These are phyloP conservation scores for Lysandra coridon DNA, from an alignment of 2,888 invertebrate genomes.

Conservation along the genomic window DNA sequence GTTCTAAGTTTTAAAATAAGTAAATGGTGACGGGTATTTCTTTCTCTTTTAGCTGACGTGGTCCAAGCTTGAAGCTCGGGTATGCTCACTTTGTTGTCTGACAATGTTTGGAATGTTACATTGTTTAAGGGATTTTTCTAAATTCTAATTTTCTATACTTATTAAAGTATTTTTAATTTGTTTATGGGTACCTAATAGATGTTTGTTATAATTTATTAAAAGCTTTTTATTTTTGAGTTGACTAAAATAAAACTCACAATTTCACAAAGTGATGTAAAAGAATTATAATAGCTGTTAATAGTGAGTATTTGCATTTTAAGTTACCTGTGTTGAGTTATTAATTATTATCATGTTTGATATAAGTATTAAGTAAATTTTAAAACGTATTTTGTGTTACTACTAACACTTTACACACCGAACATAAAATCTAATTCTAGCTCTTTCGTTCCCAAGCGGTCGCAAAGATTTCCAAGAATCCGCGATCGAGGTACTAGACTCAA, in stretches of 20 bases:
- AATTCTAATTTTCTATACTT: background rate
- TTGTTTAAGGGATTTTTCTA: background rate
- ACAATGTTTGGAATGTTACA: background rate
- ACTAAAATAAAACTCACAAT: background rate
- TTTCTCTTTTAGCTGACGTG: constrained; percentile 10
- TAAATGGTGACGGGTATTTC: constrained; percentile 10
- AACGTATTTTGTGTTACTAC: no score
- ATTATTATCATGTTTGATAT: no score
- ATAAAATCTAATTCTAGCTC: no score
- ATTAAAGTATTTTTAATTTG: background rate
- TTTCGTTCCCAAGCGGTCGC: no score
- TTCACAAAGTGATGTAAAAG: background rate
- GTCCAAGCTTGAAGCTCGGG: constrained; percentile 2
- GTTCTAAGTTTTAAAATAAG: background rate
- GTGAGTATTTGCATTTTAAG: no score
- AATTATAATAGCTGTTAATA: no score
- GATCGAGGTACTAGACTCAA: no score
- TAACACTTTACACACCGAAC: no score
- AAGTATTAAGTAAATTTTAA: no score
- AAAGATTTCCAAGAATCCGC: no score
- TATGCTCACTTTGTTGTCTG: background rate
- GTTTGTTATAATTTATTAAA: background rate
- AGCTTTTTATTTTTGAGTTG: background rate
- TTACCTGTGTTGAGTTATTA: no score
- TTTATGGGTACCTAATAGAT: background rate